Base-by-base conservation (phyloP, 1,140 invertebrate species). In the Rhyzopertha dominica region DNA sequence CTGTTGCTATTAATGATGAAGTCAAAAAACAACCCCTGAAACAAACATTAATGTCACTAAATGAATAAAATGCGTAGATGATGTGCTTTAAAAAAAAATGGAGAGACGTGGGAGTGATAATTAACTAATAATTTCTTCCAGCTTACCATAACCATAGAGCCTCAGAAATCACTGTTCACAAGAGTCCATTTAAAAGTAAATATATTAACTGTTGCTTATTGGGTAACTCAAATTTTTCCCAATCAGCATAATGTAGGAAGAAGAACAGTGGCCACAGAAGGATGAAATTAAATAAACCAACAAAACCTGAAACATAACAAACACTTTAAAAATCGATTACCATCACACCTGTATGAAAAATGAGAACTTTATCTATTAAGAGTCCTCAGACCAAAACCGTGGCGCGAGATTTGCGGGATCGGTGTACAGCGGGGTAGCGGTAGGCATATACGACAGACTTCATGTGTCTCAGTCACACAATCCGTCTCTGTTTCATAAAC, bases 251-350 rank as follows among this genome's bases (percentile, higher is more conserved):
- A 70, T 93, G 84, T 5, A 92, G 70, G 40, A 92, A 75, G 56
- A 92, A 82, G 62, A 94, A 88, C 32, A 88, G 74, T 20, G 90
- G 90, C 89, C 90, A 94, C 35, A 93, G 59, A 13, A 91, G 67
- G 31, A 89, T 63, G 4, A 87, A 65, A 70, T 84, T 90, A 63
- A 90, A 90, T 2, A 93, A 67, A 16, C 90, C 90, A 44, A 94
- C 85, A 71, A 93, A 93, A 25, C 89, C 85, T 88, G 63, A 14
- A 73, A 65, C 52, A n/a, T n/a, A 54, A 56, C 34, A 44, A 29
- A 40, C 40, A 32, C 44, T 44, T 36, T 25, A 34, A 29, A 28
- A 44, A 41, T 46, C n/a, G n/a, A n/a, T n/a, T n/a, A n/a, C 20
- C 38, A 19, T 43, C n/a, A n/a, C n/a, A n/a, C n/a, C n/a, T n/a